Percentiles rank a stretch among this genome's conserved stretches.
These are phyloP conservation scores for Branchinecta sandiegonensis DNA, from an alignment of 2,888 invertebrate genomes.

Conservation along the genomic window DNA sequence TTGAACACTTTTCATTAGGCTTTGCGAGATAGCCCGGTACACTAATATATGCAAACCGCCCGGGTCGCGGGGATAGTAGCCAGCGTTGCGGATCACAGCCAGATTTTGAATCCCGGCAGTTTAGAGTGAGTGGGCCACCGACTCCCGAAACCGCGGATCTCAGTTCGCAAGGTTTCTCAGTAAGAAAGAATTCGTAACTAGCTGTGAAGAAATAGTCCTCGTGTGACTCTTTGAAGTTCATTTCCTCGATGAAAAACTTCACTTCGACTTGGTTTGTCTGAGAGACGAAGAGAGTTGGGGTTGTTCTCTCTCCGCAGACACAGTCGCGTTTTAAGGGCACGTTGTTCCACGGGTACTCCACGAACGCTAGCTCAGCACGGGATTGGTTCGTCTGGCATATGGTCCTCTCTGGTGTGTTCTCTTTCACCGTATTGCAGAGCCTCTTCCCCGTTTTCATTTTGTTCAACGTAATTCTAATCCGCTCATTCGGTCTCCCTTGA, in stretches of 20 bases:
- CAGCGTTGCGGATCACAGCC: conserved; percentile 56
- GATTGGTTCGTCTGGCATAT: conserved; percentile 21
- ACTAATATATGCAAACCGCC: conserved; percentile 29
- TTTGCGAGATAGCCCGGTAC: not conserved
- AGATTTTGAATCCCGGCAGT: conserved; percentile 28
- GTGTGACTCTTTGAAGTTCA: conserved; percentile 68
- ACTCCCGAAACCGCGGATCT: conserved; percentile 50
- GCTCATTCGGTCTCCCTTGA: conserved; percentile 20
- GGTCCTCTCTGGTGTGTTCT: conserved; percentile 17
- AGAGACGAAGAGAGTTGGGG: conserved; percentile 47
- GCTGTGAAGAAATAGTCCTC: conserved; percentile 59
- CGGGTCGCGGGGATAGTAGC: conserved; percentile 60
- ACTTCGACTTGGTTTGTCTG: conserved; percentile 55
- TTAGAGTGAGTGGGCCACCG: conserved; percentile 37
- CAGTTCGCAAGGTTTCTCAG: conserved; percentile 24
- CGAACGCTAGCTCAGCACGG: conserved; percentile 47
- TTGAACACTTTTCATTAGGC: not conserved
- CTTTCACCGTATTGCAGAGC: conserved; percentile 28
- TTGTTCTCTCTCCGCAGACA: conserved; percentile 39
- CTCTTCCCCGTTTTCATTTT: conserved; percentile 38
- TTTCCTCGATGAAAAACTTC: conserved; percentile 55
- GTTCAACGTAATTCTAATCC: conserved; percentile 20
- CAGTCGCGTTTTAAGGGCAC: conserved; percentile 56
- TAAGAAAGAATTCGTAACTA: conserved; percentile 34
- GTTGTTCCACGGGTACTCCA: conserved; percentile 54